A percentile compares a stretch with the other conserved stretches of the same genome.
Conservation (phyloP, 2,888 invertebrate species). For the Synergus gifuensis region DNA sequence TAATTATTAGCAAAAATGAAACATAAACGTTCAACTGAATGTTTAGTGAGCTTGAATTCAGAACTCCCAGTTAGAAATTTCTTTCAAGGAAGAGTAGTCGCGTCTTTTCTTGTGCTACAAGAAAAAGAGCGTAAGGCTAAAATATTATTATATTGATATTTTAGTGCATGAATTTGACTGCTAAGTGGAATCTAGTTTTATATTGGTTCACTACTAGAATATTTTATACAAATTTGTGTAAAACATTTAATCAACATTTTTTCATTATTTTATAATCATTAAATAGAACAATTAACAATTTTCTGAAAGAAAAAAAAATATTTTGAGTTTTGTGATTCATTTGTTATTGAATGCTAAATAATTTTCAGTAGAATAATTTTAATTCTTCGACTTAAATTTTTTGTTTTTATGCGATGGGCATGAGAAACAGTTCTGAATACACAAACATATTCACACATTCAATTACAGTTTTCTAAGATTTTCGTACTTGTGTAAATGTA, state of each 20-base stretch:
- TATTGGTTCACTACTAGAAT: not conserved
- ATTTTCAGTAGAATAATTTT: not conserved
- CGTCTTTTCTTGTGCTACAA: slow-evolving; percentile 12
- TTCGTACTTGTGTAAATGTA: not conserved
- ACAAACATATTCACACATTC: not conserved
- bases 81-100: slow-evolving; percentile 8
- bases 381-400: too few relatives aligned
- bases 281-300: not conserved
- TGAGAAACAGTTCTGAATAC: not conserved
- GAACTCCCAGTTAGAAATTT: not conserved
- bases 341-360: not conserved
- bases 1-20: slow-evolving; percentile 22
- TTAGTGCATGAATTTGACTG: not conserved
- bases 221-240: not conserved
- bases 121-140: not conserved
- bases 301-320: not conserved
- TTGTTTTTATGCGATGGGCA: not conserved
- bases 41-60: slow-evolving; percentile 15
- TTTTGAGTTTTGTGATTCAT: not conserved
- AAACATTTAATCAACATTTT: too few relatives aligned
- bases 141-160: slow-evolving; percentile 10
- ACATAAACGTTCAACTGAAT: slow-evolving; percentile 19
- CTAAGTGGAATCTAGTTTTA: not conserved
- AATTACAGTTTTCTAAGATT: not conserved
- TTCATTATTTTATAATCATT: too few relatives aligned